phyloP scores from a whole-genome alignment of 2,888 invertebrate species.

The Drosophila testacea region DNA sequence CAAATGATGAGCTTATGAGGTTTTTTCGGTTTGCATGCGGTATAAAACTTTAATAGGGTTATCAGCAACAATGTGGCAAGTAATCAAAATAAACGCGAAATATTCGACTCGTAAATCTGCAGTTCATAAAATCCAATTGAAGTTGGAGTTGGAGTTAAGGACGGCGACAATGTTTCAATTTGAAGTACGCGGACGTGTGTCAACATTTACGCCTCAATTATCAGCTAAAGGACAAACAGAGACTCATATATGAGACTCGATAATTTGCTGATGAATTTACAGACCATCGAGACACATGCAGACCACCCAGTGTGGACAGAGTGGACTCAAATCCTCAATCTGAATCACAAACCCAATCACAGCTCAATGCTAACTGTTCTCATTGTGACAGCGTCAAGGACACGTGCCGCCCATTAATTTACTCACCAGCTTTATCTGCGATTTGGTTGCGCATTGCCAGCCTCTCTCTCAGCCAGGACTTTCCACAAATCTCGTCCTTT shows the following conservation, averaged over 20 bases:
- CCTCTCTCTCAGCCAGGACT: slow-evolving; percentile 21
- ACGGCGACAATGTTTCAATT: slow-evolving; percentile 52
- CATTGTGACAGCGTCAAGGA: slow-evolving; percentile 48
- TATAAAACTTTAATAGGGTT: slow-evolving; percentile 64
- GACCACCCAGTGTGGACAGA: slow-evolving; percentile 72
- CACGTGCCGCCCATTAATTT: slow-evolving; percentile 84
- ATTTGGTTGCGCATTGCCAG: slow-evolving; percentile 70
- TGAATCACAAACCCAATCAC: slow-evolving; percentile 8
- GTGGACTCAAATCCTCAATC: slow-evolving; percentile 25
- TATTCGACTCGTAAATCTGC: slow-evolving; percentile 44
- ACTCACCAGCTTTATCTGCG: slow-evolving; percentile 77
- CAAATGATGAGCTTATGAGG: slow-evolving; percentile 49
- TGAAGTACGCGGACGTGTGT: slow-evolving; percentile 63
- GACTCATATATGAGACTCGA: slow-evolving; percentile 47
- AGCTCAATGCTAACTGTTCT: slow-evolving; percentile 27
- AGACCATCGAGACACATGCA: slow-evolving; percentile 35
- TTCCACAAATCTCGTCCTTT: slow-evolving; percentile 25
- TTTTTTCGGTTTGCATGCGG: slow-evolving; percentile 19
- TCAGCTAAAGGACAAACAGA: slow-evolving; percentile 53
- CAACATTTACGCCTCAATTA: slow-evolving; percentile 79
- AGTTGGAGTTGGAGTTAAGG: slow-evolving; percentile 15
- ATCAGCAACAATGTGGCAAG: slow-evolving; percentile 60
- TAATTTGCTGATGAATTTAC: slow-evolving; percentile 70
- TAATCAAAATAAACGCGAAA: slow-evolving; percentile 19
- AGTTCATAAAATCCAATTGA: slow-evolving; percentile 37